Conservation (phyloP, 2,797 vertebrate species). For the Scomberomorus guttatus region DNA sequence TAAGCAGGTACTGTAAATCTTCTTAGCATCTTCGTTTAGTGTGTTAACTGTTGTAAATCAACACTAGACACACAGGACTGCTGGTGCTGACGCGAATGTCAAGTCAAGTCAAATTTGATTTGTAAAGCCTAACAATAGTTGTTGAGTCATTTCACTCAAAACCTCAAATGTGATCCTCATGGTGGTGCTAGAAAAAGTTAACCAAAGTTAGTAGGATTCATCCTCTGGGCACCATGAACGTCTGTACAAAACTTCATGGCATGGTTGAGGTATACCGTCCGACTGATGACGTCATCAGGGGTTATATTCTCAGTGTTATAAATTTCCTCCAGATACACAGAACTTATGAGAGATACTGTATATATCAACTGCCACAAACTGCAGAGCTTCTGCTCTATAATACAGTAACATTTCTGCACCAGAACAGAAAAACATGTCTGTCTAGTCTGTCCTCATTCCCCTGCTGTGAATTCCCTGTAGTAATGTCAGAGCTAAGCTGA, state of each 20-base stretch:
- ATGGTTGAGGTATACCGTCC: neutral
- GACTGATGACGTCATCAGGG: neutral
- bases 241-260: neutral
- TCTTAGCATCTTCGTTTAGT: no score
- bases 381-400: neutral
- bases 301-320: neutral
- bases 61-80: no score
- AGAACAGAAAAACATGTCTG: constrained; percentile 23
- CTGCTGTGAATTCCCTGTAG: constrained; percentile 61
- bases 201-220: neutral
- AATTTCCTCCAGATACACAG: neutral
- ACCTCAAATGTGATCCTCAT: no score
- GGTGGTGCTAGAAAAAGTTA: no score
- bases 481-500: constrained; percentile 70
- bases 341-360: neutral
- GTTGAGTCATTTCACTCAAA: no score
- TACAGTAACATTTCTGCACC: neutral
- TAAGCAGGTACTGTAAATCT: no score
- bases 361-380: neutral
- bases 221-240: neutral
- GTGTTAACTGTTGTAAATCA: no score
- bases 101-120: no score
- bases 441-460: constrained; percentile 48
- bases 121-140: no score
- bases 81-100: no score